Base-by-base conservation (phyloP, 2,113 vertebrate species). In the Azemiops feae region DNA sequence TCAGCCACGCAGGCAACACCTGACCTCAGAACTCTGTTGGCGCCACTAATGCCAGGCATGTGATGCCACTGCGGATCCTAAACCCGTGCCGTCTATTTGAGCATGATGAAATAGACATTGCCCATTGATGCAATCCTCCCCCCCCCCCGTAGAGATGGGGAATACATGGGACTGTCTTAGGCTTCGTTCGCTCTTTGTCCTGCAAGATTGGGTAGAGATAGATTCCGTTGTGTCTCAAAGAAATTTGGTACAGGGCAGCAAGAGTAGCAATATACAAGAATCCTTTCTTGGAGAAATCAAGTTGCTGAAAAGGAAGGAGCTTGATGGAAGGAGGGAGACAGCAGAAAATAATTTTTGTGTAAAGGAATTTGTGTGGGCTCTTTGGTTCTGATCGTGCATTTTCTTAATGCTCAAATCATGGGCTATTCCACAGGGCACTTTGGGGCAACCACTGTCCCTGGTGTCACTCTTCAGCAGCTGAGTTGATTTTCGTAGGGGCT, bases 1-100 rank as follows among this genome's bases (percentile, higher is more conserved):
- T 89, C 89, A 45, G 91, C 39, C 90, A 53, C 47, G 30, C 88
- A 92, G 52, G 91, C 47, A 94, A 86, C 69, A 39, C 58, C 91
- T 64, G 58, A 90, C 91, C 89, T 88, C 89, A 89, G 91, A 52
- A 58, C 74, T 52, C 69, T n/a, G 34, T 23, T 43, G 93, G 93
- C 89, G 91, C 91, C 93, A 81, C 14, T 1, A 50, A 88, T 10
- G 39, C 81, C 69, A 86, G 20, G 85, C 43, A 9, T 85, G 47
- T 50, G 22, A 34, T 52, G 27, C 88, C 43, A 45, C 25, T 23
- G 85, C 20, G 22, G 57, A 60, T 54, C 43, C 55, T 11, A 4
- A 18, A 23, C 85, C 64, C 2, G 3, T 2, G 34, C 50, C 1
- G 6, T 23, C 12, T 8, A 25, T 39, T 52, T 27, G 25, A 34